A percentile compares a stretch with the other conserved stretches of the same genome.
phyloP scores from a whole-genome alignment of 2,113 vertebrate species.

The Neomonachus schauinslandi region DNA sequence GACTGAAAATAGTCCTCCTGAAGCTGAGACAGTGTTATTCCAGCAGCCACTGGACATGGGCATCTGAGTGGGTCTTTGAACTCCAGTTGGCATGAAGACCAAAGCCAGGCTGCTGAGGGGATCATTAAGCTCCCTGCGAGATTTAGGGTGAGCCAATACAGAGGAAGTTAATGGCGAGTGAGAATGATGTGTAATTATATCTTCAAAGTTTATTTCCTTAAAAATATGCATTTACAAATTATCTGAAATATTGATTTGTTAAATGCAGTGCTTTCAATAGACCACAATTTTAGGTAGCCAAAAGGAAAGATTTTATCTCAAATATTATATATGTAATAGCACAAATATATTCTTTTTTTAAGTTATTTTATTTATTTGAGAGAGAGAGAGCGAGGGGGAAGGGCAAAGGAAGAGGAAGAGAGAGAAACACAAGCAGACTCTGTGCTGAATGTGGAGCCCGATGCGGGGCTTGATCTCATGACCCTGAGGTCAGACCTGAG shows the following conservation, averaged over 20 bases:
- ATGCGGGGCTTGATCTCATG: too few relatives aligned
- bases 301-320: not conserved
- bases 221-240: constrained; percentile 4
- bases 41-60: not conserved
- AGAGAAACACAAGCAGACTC: too few relatives aligned
- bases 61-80: not conserved
- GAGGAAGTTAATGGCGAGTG: constrained; percentile 8
- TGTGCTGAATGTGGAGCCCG: too few relatives aligned
- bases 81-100: not conserved
- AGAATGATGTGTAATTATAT: not conserved
- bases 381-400: too few relatives aligned
- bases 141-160: not conserved
- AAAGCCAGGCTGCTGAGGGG: not conserved
- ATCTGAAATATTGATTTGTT: constrained; percentile 7
- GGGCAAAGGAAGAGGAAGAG: too few relatives aligned
- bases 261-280: not conserved
- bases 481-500: too few relatives aligned
- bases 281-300: constrained; percentile 12
- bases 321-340: not conserved
- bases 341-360: not conserved
- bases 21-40: not conserved
- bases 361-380: too few relatives aligned
- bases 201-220: not conserved
- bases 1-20: not conserved
- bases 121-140: not conserved